Percentiles rank a stretch among this genome's conserved stretches.
These are phyloP conservation scores for Drosophila sucinea DNA, from an alignment of 1,140 invertebrate genomes.

Conservation along the genomic window DNA sequence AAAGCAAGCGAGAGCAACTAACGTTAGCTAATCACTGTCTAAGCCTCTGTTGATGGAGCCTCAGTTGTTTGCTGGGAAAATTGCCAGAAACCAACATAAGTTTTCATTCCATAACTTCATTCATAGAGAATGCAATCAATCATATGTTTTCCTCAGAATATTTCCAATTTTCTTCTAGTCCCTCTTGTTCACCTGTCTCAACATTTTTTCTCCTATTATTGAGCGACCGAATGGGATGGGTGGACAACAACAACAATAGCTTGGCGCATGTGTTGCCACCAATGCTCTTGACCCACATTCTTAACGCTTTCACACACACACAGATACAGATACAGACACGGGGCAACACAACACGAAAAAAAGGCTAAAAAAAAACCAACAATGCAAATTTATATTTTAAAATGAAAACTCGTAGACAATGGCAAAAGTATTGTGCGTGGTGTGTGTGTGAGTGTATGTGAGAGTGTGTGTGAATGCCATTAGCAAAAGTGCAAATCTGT, in stretches of 20 bases:
- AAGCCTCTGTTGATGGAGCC: not conserved
- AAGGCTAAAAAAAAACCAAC: slow-evolving; percentile 24
- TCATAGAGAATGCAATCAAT: slow-evolving; percentile 30
- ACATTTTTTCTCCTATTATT: slow-evolving; percentile 65
- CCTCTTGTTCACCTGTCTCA: slow-evolving; percentile 13
- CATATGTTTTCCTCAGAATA: slow-evolving; percentile 14
- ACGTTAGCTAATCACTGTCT: slow-evolving; percentile 3
- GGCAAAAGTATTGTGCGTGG: slow-evolving; percentile 31
- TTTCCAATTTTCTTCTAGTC: slow-evolving; percentile 10
- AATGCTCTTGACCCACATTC: slow-evolving; percentile 74
- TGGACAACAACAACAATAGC: slow-evolving; percentile 22
- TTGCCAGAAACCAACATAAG: not conserved
- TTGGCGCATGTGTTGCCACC: slow-evolving; percentile 47
- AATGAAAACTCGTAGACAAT: slow-evolving; percentile 56
- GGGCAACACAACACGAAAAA: not conserved
- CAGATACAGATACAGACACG: slow-evolving; percentile 6
- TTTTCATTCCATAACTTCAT: slow-evolving; percentile 8
- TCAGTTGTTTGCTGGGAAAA: not conserved
- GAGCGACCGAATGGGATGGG: slow-evolving; percentile 33
- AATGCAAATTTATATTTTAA: slow-evolving; percentile 75
- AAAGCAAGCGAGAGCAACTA: not conserved
- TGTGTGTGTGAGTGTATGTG: slow-evolving; percentile 15
- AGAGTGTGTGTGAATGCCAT: slow-evolving; percentile 43
- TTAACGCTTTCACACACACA: not conserved
- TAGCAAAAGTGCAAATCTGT: slow-evolving; percentile 71